These are phyloP conservation scores for Brachyhypopomus occidentalis DNA, from an alignment of 2,113 vertebrate species.

Conservation along the genomic window DNA sequence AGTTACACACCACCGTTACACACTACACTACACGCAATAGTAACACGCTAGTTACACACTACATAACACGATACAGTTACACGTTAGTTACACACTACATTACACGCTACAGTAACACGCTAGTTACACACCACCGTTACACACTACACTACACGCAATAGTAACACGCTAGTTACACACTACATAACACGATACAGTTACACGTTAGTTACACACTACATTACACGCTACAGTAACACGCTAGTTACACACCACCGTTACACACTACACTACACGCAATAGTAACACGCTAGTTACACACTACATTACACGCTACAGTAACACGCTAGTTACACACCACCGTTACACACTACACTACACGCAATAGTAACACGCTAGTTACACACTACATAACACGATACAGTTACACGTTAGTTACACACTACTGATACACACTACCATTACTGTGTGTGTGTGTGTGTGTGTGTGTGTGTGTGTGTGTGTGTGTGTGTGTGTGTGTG, in stretches of 20 bases:
- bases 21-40: slow-evolving; percentile 24
- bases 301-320: background rate
- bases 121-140: background rate
- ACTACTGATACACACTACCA: too few relatives aligned
- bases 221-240: slow-evolving; percentile 25
- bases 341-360: background rate
- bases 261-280: slow-evolving; percentile 32
- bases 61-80: background rate
- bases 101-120: slow-evolving; percentile 25
- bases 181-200: slow-evolving; percentile 3
- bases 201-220: background rate
- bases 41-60: background rate
- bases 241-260: background rate
- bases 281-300: background rate
- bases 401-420: background rate
- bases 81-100: background rate
- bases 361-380: background rate
- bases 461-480: too few relatives aligned
- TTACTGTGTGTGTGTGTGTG: too few relatives aligned
- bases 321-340: slow-evolving; percentile 9
- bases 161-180: background rate
- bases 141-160: background rate
- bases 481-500: too few relatives aligned
- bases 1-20: slow-evolving; percentile 15
- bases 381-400: slow-evolving; percentile 28